Base-by-base conservation (phyloP, 2,797 vertebrate genomes). In the Urocyon cinereoargenteus region DNA sequence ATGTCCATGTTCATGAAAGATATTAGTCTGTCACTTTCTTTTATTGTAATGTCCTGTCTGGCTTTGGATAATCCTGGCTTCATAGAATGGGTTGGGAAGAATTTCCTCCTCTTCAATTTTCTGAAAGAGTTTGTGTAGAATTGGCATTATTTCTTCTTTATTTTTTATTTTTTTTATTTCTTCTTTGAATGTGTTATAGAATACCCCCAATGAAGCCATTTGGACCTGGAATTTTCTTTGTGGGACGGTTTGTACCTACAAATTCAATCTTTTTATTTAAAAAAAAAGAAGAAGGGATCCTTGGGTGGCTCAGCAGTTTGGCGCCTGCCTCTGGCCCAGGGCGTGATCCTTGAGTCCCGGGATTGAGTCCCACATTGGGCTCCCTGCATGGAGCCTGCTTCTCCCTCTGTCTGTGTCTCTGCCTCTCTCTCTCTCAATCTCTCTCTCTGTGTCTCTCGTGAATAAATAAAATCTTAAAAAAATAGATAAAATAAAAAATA, bases 101-200 rank as follows among this genome's bases (percentile, higher is more conserved):
- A 59, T 90, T 93, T 12, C 61, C 26, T 31, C 15, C 13, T 51
- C 18, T 89, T 85, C 21, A 61, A 9, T 70, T 87, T 94, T 85
- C 79, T 92, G 53, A 49, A 78, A 85, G 21, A 70, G 15, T 78
- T 85, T 94, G 34, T 85, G 6, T 85, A 15, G 22, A 79, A 89
- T 70, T 92, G 78, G 24, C n/a, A 61, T 95, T 86, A 40, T 51
- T 79, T 79, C 31, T 78, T 94, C 73, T 55, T 82, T 70, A 84
- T 78, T 94, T 64, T 55, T 82, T 70, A 84, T 78, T 94, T 64
- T 55, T 82, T 70, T 95, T 86, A 40, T 51, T 79, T 79, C 31
- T 78, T 94, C 73, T 55, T 75, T 70, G 70, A 78, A 57, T 73
- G 12, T 73, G 79, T 89, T 18, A 26, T 36, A 68, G 18, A 61